phyloP scores from a whole-genome alignment of 2,888 invertebrate species.

The Octodonta nipae region DNA sequence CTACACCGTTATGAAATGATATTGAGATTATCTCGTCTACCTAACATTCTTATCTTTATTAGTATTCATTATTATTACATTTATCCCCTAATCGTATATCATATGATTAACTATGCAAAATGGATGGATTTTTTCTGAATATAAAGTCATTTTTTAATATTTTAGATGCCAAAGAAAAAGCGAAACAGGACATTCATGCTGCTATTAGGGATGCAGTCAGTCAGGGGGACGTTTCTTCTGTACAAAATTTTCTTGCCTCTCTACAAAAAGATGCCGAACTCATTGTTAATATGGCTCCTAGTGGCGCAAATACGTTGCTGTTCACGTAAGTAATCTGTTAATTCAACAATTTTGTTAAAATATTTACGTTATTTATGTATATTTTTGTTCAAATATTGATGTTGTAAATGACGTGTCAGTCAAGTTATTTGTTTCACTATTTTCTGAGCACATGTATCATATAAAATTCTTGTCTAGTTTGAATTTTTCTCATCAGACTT shows the following conservation, averaged over 20 bases:
- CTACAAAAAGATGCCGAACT: conserved; percentile 50
- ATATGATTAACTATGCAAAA: no score
- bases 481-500: no score
- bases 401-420: no score
- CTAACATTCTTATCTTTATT: neutral
- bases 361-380: no score
- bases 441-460: no score
- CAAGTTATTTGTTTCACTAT: no score
- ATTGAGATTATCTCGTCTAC: neutral
- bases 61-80: no score
- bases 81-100: no score
- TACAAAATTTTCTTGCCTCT: conserved; percentile 52
- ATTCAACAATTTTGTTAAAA: no score
- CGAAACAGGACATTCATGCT: conserved; percentile 58
- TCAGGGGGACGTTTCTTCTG: conserved; percentile 55
- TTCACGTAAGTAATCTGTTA: conserved; percentile 67
- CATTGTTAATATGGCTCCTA: conserved; percentile 75
- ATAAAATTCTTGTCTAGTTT: no score
- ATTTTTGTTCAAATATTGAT: no score
- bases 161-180: conserved; percentile 58
- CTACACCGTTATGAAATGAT: neutral
- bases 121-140: no score
- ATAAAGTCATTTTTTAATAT: conserved; percentile 8
- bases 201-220: conserved; percentile 64
- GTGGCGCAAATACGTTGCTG: conserved; percentile 74